phyloP scores from a whole-genome alignment of 2,888 invertebrate species.

The Drosophila falleni region DNA sequence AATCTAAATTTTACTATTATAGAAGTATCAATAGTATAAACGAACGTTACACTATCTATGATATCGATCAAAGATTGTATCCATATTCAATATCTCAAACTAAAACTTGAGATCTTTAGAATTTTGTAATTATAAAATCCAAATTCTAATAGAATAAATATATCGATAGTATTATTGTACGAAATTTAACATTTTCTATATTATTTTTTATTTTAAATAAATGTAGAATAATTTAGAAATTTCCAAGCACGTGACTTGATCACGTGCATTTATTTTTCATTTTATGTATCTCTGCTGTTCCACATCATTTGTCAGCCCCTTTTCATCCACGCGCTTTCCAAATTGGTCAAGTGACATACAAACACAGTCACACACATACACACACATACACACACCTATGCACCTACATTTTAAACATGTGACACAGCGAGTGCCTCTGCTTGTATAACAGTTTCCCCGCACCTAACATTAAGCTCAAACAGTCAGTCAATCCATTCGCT shows the following conservation, averaged over 20 bases:
- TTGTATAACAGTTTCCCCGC: slow-evolving; percentile 33
- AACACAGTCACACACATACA: slow-evolving; percentile 14
- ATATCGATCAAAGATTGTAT: not conserved
- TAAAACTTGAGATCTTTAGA: not conserved
- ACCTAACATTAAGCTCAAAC: not conserved
- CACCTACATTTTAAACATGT: slow-evolving; percentile 36
- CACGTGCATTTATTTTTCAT: slow-evolving; percentile 24
- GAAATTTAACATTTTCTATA: not conserved
- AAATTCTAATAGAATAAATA: not conserved
- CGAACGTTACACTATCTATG: not conserved
- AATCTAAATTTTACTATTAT: no score
- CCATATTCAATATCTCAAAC: not conserved
- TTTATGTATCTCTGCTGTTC: not conserved
- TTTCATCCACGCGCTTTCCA: slow-evolving; percentile 39
- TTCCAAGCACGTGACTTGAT: slow-evolving; percentile 19
- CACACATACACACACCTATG: slow-evolving; percentile 8
- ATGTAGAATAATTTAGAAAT: not conserved
- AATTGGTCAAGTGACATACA: slow-evolving; percentile 59
- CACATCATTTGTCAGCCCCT: slow-evolving; percentile 16
- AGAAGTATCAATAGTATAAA: not conserved
- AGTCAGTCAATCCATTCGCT: slow-evolving; percentile 23
- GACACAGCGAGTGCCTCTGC: slow-evolving; percentile 25
- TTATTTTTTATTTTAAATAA: not conserved
- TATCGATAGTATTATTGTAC: not conserved
- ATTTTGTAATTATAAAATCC: not conserved